Evolutionary conservation across 2,888 invertebrate species (phyloP), one percentile per base, ranked within the genome.

Genomic region (Drosophila acutilabella): DNA sequence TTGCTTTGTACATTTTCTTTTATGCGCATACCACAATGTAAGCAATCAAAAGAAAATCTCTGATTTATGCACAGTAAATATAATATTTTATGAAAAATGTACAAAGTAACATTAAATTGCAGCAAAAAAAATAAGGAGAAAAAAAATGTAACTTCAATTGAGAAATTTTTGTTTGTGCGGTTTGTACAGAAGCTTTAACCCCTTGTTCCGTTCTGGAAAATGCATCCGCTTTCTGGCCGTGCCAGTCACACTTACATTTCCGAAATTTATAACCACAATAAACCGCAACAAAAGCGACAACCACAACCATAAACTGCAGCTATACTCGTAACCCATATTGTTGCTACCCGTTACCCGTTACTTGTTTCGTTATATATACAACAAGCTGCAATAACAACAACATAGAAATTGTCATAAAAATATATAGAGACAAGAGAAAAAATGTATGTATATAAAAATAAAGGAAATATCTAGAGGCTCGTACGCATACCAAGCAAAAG

Each of bases 211-310:
- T 4, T 8, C 8, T 6, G 18, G 10, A 30, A 33, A 65, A 26
- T 66, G 59, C 71, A 60, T 56, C 38, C 53, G 52, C 53, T 33
- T 13, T 45, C 45, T 59, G 53, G 57, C 33, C 41, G 26, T 56
- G 36, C 30, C 45, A 56, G 36, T 52, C 41, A 47, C 68, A 38
- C 64, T 40, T 44, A 58, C 56, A 74, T 67, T 62, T 73, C 44
- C 62, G 16, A 64, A 64, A 72, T 75, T 72, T 75, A 75, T 72
- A 75, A 61, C 76, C 72, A 67, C 76, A 75, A 75, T 75, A 75
- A 75, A 76, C 64, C 68, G 75, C 72, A 75, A 75, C 68, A 76
- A 72, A 57, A 59, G 64, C 76, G 61, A 60, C 75, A 60, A 71
- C 64, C 66, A 44, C 44, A 48, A 52, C 76, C 68, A 75, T 75